phyloP scores from a whole-genome alignment of 2,113 vertebrate species.

The Synchiropus splendidus region DNA sequence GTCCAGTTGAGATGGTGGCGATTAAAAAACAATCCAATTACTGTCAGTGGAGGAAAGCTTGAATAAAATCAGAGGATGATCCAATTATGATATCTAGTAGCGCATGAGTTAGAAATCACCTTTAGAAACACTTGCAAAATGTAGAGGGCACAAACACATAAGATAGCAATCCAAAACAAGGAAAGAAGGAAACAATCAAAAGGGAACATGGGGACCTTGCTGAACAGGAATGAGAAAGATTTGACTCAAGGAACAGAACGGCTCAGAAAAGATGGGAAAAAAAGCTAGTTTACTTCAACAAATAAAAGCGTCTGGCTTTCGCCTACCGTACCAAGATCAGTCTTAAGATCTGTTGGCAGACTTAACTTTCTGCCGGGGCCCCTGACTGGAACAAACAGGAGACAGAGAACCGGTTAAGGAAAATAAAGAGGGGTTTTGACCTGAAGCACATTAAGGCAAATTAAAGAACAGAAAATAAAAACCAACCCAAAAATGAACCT shows the following conservation, averaged over 20 bases:
- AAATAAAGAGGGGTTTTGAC: conserved; percentile 14
- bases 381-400: conserved; percentile 99
- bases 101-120: conserved; percentile 59
- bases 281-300: conserved; percentile 46
- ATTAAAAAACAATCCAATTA: conserved; percentile 45
- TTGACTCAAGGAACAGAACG: conserved; percentile 36
- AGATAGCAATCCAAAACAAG: conserved; percentile 26
- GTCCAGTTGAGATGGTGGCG: conserved; percentile 51
- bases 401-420: conserved; percentile 83
- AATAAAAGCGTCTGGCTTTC: conserved; percentile 81
- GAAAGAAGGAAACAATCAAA: conserved; percentile 38
- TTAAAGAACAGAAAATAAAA: conserved; percentile 9
- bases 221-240: conserved; percentile 26
- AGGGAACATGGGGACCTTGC: conserved; percentile 31
- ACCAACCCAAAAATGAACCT: conserved; percentile 30
- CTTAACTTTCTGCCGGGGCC: conserved; percentile 98
- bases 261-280: conserved; percentile 43
- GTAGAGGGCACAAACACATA: conserved; percentile 47
- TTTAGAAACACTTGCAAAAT: conserved; percentile 75
- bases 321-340: conserved; percentile 99
- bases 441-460: conserved; percentile 24
- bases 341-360: conserved; percentile 99
- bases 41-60: conserved; percentile 46
- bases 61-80: conserved; percentile 51
- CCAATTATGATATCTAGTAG: conserved; percentile 49